Evolutionary conservation across 1,140 invertebrate species (phyloP).

Genomic region (Leptopilina boulardi): DNA sequence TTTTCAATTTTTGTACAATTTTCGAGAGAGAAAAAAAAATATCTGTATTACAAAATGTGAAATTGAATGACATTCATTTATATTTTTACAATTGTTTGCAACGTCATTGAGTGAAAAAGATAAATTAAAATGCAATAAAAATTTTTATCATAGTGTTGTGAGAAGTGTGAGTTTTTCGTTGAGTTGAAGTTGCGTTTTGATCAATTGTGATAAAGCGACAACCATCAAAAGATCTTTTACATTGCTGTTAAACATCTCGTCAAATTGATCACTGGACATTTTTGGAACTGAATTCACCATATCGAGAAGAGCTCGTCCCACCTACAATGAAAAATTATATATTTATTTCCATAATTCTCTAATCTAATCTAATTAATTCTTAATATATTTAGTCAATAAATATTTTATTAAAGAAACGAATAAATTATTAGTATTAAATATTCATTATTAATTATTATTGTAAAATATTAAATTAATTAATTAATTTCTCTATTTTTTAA

Average conservation of each 20-base stretch:
- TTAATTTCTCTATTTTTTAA: too few species aligned
- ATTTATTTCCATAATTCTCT: too few species aligned
- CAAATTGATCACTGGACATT: slow-evolving; percentile 92
- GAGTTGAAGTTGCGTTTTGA: slow-evolving; percentile 95
- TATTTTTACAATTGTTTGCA: slow-evolving; percentile 25
- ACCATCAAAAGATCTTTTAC: slow-evolving; percentile 98
- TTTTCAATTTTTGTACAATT: slow-evolving; percentile 14
- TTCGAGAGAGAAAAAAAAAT: background rate
- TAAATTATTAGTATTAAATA: too few species aligned
- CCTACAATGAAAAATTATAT: slow-evolving; percentile 62
- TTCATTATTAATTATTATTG: too few species aligned
- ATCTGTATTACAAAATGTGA: background rate
- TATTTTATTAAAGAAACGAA: too few species aligned
- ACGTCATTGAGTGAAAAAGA: slow-evolving; percentile 39
- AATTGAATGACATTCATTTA: background rate
- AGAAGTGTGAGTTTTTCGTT: slow-evolving; percentile 95
- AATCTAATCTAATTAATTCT: too few species aligned
- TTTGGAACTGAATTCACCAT: slow-evolving; percentile 94
- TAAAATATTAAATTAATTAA: too few species aligned
- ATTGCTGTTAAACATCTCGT: slow-evolving; percentile 96
- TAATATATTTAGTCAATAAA: too few species aligned
- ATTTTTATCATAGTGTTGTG: slow-evolving; percentile 78
- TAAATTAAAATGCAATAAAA: slow-evolving; percentile 41
- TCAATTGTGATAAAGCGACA: slow-evolving; percentile 95
- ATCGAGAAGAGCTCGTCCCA: slow-evolving; percentile 90